Evolutionary conservation across 2,888 invertebrate genomes (phyloP).

Genomic region (Metallyticus violacea): DNA sequence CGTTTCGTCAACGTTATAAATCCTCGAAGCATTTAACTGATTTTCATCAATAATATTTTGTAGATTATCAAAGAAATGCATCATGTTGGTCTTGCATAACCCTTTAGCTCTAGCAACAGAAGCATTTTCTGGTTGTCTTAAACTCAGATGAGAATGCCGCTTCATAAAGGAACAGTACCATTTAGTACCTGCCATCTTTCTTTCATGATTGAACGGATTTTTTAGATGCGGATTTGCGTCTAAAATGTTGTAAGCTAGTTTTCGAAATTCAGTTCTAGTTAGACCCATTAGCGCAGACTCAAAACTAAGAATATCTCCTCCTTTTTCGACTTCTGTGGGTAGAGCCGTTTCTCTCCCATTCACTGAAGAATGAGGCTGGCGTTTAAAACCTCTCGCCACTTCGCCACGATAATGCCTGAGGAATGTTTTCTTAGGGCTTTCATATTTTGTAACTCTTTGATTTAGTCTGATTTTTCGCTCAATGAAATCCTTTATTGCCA

Average conservation of each 20-base stretch:
- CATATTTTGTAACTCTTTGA: background rate
- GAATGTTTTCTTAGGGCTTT: no score
- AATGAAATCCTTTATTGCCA: background rate
- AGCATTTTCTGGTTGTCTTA: background rate
- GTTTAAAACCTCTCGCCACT: background rate
- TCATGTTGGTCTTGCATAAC: no score
- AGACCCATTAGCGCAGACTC: background rate
- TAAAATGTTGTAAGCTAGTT: background rate
- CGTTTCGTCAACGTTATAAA: no score
- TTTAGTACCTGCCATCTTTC: background rate
- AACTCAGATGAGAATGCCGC: background rate
- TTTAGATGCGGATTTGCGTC: background rate
- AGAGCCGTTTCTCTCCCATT: background rate
- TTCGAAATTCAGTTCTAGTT: background rate
- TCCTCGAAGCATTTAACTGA: no score
- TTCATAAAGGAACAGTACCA: background rate
- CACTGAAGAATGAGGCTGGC: background rate
- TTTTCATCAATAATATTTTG: no score
- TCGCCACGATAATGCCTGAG: background rate
- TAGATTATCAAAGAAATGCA: no score
- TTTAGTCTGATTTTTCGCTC: background rate
- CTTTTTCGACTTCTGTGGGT: background rate
- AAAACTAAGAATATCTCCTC: background rate
- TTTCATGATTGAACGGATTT: background rate
- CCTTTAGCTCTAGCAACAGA: no score